A percentile compares a stretch with the other conserved stretches of the same genome.
Evolutionary conservation across 2,113 vertebrate species (phyloP).

Genomic region (Ovis canadensis): DNA sequence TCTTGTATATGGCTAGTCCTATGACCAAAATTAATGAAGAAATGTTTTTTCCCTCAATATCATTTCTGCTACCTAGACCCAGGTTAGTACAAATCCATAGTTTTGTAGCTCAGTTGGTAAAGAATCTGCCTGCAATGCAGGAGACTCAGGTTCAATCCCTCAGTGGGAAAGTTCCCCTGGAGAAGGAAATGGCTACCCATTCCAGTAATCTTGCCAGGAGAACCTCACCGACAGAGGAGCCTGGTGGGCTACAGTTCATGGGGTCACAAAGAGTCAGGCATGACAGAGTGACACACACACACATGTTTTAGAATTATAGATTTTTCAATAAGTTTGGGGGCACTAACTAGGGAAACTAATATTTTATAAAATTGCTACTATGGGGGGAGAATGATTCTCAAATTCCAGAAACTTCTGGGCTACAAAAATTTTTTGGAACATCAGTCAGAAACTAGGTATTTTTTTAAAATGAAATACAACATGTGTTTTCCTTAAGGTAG

Average conservation of each 20-base stretch:
- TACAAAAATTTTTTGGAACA: neutral
- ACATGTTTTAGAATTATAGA: slow-evolving; percentile 21
- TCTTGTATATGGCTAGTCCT: neutral
- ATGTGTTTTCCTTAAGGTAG: neutral
- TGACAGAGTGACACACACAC: neutral
- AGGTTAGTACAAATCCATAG: slow-evolving; percentile 13
- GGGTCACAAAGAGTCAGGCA: neutral
- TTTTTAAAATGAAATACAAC: neutral
- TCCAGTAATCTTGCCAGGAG: neutral
- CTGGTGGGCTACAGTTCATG: neutral
- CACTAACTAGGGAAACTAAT: neutral
- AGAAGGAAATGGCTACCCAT: neutral
- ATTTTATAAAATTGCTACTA: neutral
- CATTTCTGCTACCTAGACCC: neutral
- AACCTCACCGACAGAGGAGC: neutral
- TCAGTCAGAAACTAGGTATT: neutral
- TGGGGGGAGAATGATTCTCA: neutral
- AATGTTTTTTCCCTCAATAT: neutral
- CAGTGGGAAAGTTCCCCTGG: neutral
- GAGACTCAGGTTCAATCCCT: neutral
- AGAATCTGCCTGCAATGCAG: neutral
- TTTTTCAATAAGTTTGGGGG: neutral
- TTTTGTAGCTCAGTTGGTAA: neutral
- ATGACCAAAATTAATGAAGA: neutral
- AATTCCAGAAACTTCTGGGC: neutral